A percentile compares a stretch with the other conserved stretches of the same genome.
Evolutionary conservation across 2,888 invertebrate genomes (phyloP).

Genomic region (Campoplex capitator): DNA sequence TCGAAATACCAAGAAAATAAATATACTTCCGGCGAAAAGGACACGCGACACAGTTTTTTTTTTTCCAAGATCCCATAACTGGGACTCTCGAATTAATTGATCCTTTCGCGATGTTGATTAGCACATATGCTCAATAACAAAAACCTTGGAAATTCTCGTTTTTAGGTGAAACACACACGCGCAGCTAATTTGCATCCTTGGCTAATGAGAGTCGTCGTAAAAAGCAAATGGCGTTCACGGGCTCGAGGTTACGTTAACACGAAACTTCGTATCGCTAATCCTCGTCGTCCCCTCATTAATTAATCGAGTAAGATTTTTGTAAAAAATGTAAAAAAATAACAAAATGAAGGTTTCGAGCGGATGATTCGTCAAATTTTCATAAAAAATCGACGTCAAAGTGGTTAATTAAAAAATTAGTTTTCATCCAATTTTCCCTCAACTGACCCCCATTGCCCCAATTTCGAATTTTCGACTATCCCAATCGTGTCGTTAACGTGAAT

Average conservation of each 20-base stretch:
- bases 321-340: not conserved
- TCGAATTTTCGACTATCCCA: slow-evolving; percentile 7
- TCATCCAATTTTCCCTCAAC: not conserved
- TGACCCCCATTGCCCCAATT: not conserved
- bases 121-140: not conserved
- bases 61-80: not conserved
- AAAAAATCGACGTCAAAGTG: not conserved
- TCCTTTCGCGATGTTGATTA: not conserved
- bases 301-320: not conserved
- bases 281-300: not conserved
- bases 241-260: not conserved
- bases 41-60: too few species aligned
- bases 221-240: slow-evolving; percentile 5
- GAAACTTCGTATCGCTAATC: not conserved
- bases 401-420: not conserved
- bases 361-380: not conserved
- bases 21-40: not conserved
- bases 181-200: slow-evolving; percentile 4
- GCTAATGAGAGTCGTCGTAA: slow-evolving; percentile 2
- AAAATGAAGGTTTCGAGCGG: not conserved
- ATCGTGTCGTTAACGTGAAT: slow-evolving; percentile 29
- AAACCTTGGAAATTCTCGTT: not conserved
- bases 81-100: not conserved
- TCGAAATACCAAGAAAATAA: too few species aligned
- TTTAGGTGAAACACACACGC: not conserved